phyloP scores from a whole-genome alignment of 2,113 vertebrate species.

The Rhombomys opimus region DNA sequence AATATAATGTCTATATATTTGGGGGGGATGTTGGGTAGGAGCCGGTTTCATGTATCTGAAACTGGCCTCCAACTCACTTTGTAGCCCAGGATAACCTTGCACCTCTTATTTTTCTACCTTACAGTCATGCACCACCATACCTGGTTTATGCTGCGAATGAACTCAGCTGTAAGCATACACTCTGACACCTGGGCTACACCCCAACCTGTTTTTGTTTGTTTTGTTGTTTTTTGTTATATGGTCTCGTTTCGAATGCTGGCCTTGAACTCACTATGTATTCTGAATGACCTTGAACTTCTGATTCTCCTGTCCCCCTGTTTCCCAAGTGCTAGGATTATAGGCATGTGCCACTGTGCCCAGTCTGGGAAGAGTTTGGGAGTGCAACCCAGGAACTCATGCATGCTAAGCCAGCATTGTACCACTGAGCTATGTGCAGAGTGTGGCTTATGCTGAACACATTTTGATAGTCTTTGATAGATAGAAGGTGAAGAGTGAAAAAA shows the following conservation, averaged over 20 bases:
- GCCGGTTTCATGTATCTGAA: background rate
- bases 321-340: background rate
- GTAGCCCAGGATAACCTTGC: background rate
- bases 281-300: background rate
- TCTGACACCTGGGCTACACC: too few species aligned
- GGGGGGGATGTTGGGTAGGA: too few species aligned
- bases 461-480: background rate
- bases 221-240: background rate
- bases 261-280: background rate
- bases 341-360: background rate
- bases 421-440: background rate
- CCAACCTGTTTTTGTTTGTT: background rate
- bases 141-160: background rate
- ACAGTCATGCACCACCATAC: background rate
- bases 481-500: slow-evolving; percentile 9
- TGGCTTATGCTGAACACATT: background rate
- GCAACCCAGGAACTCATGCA: background rate
- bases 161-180: background rate
- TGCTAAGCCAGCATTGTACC: background rate
- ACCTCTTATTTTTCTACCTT: background rate
- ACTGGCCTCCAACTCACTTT: too few species aligned
- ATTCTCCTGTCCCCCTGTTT: background rate
- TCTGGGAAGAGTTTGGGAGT: background rate
- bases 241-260: background rate
- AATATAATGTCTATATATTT: background rate